Evolutionary conservation across 2,797 vertebrate genomes (phyloP), one percentile per base, ranked within the genome.

Genomic region (Sciaenops ocellatus): DNA sequence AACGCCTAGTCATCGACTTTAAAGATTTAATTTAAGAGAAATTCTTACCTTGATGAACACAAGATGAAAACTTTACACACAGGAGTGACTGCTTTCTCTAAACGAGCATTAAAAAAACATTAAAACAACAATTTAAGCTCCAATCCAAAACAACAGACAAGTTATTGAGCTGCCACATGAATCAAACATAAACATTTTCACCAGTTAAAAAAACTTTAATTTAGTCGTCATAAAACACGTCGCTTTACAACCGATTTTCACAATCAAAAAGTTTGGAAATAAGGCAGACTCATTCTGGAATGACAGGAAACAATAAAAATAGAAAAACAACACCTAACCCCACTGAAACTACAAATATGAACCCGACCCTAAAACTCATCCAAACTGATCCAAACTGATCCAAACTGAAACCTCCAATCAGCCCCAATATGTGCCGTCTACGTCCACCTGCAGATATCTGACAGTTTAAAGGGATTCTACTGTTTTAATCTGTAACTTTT

Each of bases 221-320:
- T 90, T 90, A 90, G 81, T 89, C 17, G 67, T 90, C 86, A 85
- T 90, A 87, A 92, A 93, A 93, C 90, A 90, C 82, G 16, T 78
- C 61, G 78, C 79, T 94, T 93, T 89, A 89, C 89, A 86, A 90
- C 76, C 6, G 60, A 61, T 75, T 57, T 85, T 83, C 84, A 95
- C 91, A 92, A 93, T 91, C 83, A 80, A 84, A 38, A 79, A 90
- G 66, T 63, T 78, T 91, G 84, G 87, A 93, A 93, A 94, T 94
- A 95, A 95, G 94, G 93, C 92, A 88, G 85, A 93, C 77, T 85
- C 81, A 78, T 85, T 59, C 48, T 91, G 93, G 94, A 95, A 95
- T 94, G 90, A 90, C 71, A 67, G 46, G 71, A 86, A 67, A 57
- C 1, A 52, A 41, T 44, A 44, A 65, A 57, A 78, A 51, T 22